Conservation (phyloP, 2,113 vertebrate species). For the Herpetotheres cachinnans region DNA sequence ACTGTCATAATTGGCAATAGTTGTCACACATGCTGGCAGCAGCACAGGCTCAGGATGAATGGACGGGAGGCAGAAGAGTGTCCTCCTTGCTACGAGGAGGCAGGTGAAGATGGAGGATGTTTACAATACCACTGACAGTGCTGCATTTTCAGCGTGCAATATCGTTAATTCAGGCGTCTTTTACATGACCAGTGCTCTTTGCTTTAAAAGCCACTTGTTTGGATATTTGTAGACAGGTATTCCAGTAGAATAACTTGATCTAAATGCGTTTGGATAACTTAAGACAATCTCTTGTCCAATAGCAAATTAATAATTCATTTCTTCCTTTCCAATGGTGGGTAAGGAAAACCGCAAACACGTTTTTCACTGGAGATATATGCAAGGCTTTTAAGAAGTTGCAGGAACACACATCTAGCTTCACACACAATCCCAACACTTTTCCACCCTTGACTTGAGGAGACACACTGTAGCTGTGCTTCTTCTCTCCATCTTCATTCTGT, state of each 20-base stretch:
- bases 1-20: conserved; percentile 38
- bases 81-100: not conserved
- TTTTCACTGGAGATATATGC: not conserved
- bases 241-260: not conserved
- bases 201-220: not conserved
- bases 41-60: not conserved
- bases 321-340: not conserved
- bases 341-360: not conserved
- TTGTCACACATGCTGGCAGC: not conserved
- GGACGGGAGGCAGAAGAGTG: not conserved
- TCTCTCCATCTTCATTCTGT: conserved; percentile 7
- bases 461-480: not conserved
- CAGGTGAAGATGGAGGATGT: not conserved
- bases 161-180: not conserved
- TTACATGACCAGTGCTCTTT: not conserved
- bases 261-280: not conserved
- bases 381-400: not conserved
- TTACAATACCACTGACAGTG: not conserved
- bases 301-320: not conserved
- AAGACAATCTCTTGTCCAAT: not conserved
- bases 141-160: not conserved
- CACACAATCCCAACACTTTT: not conserved
- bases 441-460: not conserved
- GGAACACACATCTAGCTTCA: not conserved
- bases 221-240: not conserved